phyloP scores from a whole-genome alignment of 2,797 vertebrate genomes.

The Staurois parvus region DNA sequence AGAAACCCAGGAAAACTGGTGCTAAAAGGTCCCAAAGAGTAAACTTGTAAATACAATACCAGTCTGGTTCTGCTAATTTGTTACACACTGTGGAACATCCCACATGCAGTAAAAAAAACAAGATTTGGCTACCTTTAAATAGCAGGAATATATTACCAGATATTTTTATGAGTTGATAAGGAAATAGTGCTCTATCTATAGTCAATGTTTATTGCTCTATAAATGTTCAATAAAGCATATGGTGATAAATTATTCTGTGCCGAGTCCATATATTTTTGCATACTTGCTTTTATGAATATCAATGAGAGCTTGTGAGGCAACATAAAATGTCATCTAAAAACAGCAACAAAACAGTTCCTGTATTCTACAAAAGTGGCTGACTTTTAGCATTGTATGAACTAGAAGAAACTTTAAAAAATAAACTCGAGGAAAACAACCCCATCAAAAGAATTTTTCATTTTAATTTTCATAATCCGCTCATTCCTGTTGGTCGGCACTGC shows the following conservation, averaged over 20 bases:
- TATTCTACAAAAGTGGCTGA: too few relatives aligned
- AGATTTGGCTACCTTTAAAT: neutral
- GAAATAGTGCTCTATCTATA: neutral
- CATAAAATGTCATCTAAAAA: too few relatives aligned
- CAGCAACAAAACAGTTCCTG: too few relatives aligned
- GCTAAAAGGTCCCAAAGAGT: too few relatives aligned
- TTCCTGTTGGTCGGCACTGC: too few relatives aligned
- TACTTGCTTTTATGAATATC: neutral
- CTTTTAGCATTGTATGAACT: too few relatives aligned
- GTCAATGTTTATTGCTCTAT: neutral
- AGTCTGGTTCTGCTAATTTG: neutral
- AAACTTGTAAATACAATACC: too few relatives aligned
- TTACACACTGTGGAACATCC: neutral
- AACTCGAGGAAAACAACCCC: too few relatives aligned
- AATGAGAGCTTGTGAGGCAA: neutral
- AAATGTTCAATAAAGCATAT: constrained; percentile 1
- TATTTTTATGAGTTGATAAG: neutral
- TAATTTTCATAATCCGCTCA: too few relatives aligned
- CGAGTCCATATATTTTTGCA: neutral
- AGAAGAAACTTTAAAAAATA: too few relatives aligned
- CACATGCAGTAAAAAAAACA: neutral
- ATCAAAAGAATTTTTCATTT: too few relatives aligned
- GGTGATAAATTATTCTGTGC: neutral
- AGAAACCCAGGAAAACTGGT: too few relatives aligned
- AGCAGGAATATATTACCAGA: neutral